Evolutionary conservation across 2,888 invertebrate species (phyloP), one percentile per base, ranked within the genome.

Genomic region (Thera obeliscata): DNA sequence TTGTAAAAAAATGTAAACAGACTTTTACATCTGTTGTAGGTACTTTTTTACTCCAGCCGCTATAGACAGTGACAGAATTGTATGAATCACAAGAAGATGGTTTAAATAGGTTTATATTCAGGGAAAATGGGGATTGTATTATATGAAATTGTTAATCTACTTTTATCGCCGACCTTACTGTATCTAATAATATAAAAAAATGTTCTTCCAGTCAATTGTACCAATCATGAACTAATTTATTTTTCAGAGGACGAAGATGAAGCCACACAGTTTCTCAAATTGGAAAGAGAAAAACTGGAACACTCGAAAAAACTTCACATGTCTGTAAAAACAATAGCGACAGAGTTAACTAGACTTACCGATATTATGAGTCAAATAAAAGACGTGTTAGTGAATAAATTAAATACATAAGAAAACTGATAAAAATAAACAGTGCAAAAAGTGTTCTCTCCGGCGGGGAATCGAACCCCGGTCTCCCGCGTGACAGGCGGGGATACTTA

Each of bases 391-490:
- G 69, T 78, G 33, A 81, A 80, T 64, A 79, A 78, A 74, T 71
- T 66, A 0, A 60, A n/a, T 54, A 54, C 41, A 3, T 57, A 11
- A 63, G 48, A 8, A 22, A 41, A 46, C 0, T 9, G 2, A n/a
- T 46, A 4, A 22, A 8, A 5, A 48, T 12, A 60, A 38, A 55
- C 46, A 9, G 35, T 57, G 33, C 54, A 58, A 58, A 64, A 64
- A 64, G 41, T 22, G n/a, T 33, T 61, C 61, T 61, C 62, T 63
- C 48, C 49, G 56, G 56, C 56, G 62, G 55, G 93, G 94, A 94
- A 94, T 94, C 93, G 94, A 94, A 94, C 94, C 94, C 93, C 93
- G 93, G 94, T 94, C 94, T 94, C 94, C 93, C 94, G 94, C 93
- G 94, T 94, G 94, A 94, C 93, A 94, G 93, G 94, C 94, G 93